Base-by-base conservation (phyloP, 1,140 invertebrate genomes). In the Zaprionus gabonicus region DNA sequence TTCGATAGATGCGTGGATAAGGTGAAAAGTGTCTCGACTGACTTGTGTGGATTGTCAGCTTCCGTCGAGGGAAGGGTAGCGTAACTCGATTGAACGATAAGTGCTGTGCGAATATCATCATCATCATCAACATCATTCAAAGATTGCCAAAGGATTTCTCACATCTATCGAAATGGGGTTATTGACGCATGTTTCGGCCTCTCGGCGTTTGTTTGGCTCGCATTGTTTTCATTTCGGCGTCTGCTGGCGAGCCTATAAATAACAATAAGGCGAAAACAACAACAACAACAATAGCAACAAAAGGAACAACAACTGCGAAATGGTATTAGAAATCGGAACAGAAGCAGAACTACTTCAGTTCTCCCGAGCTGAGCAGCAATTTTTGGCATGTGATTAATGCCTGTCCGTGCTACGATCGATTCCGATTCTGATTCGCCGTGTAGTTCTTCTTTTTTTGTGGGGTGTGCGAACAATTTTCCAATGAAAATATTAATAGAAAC, bases 401-500 rank as follows among this genome's bases (percentile, higher is more conserved):
- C 84, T 81, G 83, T 88, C 83, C 76, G 70, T 74, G 76, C 64
- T 58, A 31, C 72, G 56, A 49, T 31, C 51, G 46, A 55, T 15
- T 6, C 63, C 20, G 49, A 56, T 23, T 15, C 15, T 51, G 17
- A 31, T 13, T 58, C 27, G 38, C 23, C 51, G 25, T 56, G 53
- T 56, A 55, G 23, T 49, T 44, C n/a, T 44, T 41, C 15, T 44
- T 44, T 79, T 86, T 82, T 88, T 83, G 87, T 81, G 74, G 84
- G 81, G 71, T 88, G 84, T 76, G 71, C 81, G 71, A 90, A 88
- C 85, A 82, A 76, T 81, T 84, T 79, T 84, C 68, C 85, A 84
- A 84, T 71, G 81, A 87, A 87, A 88, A 88, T 90, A 88, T 81
- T 85, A 90, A 88, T 85, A 90, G 85, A 90, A 88, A 88, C 72